These are phyloP conservation scores for Lithobius niger DNA, from an alignment of 1,140 invertebrate species.

Conservation along the genomic window DNA sequence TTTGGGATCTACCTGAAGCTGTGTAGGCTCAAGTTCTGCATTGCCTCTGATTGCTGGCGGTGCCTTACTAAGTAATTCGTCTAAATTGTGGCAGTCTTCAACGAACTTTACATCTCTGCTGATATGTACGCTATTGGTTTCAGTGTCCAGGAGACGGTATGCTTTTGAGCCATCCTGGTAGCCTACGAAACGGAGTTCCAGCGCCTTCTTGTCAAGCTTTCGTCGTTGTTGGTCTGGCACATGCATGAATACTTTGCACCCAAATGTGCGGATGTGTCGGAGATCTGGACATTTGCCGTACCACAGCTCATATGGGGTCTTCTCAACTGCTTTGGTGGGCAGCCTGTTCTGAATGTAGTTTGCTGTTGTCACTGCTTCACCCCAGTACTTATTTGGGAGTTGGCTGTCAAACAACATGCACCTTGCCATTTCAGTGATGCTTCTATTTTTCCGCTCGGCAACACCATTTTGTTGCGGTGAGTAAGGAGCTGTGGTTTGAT, in stretches of 20 bases:
- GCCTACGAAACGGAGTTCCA: conserved; percentile 11
- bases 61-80: too few relatives aligned
- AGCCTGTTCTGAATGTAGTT: conserved; percentile 16
- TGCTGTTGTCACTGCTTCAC: conserved; percentile 18
- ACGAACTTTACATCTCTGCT: too few relatives aligned
- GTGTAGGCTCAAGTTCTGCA: too few relatives aligned
- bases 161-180: conserved; percentile 11
- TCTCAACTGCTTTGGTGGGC: conserved; percentile 10
- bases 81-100: too few relatives aligned
- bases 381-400: conserved; percentile 16
- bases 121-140: too few relatives aligned
- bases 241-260: conserved; percentile 23
- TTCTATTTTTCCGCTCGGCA: conserved; percentile 17
- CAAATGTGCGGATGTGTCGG: conserved; percentile 24
- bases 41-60: too few relatives aligned
- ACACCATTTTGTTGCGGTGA: conserved; percentile 19
- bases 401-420: conserved; percentile 15
- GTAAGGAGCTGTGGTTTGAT: conserved; percentile 15
- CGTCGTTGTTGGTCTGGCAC: conserved; percentile 20
- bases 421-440: conserved; percentile 12
- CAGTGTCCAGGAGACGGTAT: too few relatives aligned
- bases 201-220: conserved; percentile 18
- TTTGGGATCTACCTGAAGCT: too few relatives aligned
- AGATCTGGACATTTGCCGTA: conserved; percentile 22
- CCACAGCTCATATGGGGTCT: conserved; percentile 25